Evolutionary conservation across 23 tunicate genomes (phyloP).

Genomic region (Diplosoma virens): DNA sequence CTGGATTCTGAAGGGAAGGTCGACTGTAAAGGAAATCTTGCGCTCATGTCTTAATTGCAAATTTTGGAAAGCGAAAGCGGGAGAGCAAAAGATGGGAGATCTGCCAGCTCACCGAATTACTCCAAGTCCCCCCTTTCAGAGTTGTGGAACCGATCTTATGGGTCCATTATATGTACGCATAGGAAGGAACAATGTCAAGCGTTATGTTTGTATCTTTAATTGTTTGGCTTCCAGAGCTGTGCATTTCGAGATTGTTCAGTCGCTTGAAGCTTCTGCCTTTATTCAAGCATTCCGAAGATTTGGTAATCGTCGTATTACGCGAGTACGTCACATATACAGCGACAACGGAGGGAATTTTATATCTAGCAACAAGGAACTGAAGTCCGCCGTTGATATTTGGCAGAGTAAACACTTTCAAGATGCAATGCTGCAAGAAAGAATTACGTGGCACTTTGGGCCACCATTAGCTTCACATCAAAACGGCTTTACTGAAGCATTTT

Average conservation of each 20-base stretch:
- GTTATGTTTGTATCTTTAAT: conserved; percentile 40
- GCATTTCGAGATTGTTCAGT: conserved; percentile 25
- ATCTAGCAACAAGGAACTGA: conserved; percentile 12
- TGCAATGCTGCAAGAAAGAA: background rate
- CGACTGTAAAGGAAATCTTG: background rate
- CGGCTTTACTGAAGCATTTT: conserved; percentile 30
- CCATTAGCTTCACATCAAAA: background rate
- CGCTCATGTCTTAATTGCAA: background rate
- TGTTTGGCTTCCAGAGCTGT: conserved; percentile 45
- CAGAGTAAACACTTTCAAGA: background rate
- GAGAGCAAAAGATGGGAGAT: conserved; percentile 31
- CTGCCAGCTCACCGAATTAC: conserved; percentile 25
- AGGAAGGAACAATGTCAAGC: conserved; percentile 41
- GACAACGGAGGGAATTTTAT: conserved; percentile 29
- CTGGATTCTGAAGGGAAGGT: background rate
- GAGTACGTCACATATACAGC: background rate
- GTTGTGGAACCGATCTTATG: conserved; percentile 20
- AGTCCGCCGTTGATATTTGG: background rate
- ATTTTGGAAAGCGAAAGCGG: conserved; percentile 4
- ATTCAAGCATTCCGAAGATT: conserved; percentile 20
- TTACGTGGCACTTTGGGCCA: conserved; percentile 6
- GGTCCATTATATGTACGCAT: conserved; percentile 31
- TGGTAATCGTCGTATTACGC: background rate
- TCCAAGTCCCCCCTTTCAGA: conserved; percentile 1
- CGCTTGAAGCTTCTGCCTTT: conserved; percentile 27